phyloP scores from a whole-genome alignment of 2,888 invertebrate genomes.

The Axea sp. region DNA sequence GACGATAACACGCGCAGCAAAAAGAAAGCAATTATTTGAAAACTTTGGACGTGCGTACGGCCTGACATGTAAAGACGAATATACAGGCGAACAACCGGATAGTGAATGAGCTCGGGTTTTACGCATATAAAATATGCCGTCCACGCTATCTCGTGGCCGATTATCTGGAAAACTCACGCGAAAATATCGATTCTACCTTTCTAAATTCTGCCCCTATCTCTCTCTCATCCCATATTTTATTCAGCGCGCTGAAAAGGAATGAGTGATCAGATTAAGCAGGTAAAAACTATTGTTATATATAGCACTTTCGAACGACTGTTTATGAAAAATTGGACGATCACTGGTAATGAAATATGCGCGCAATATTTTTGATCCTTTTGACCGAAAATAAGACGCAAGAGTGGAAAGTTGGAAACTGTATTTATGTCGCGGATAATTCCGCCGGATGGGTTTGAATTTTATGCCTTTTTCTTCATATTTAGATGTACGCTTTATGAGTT shows the following conservation, averaged over 20 bases:
- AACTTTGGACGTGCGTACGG: too few species aligned
- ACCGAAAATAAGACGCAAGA: background rate
- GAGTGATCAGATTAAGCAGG: conserved; percentile 54
- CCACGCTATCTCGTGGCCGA: conserved; percentile 74
- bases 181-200: conserved; percentile 73
- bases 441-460: conserved; percentile 19
- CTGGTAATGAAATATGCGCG: too few species aligned
- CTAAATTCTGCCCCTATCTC: conserved; percentile 23
- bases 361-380: background rate
- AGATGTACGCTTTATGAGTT: conserved; percentile 32
- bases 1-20: too few species aligned
- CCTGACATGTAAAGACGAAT: too few species aligned
- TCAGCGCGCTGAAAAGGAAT: conserved; percentile 41
- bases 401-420: background rate
- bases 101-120: conserved; percentile 69
- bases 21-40: conserved; percentile 1
- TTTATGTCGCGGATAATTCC: conserved; percentile 3
- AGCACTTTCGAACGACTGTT: background rate
- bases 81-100: conserved; percentile 56
- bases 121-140: conserved; percentile 74
- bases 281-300: conserved; percentile 41
- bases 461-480: conserved; percentile 21
- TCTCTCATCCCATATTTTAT: conserved; percentile 36
- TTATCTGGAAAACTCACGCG: conserved; percentile 77
- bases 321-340: background rate